phyloP scores from a whole-genome alignment of 1,140 invertebrate species.

The Drosophila willistoni region DNA sequence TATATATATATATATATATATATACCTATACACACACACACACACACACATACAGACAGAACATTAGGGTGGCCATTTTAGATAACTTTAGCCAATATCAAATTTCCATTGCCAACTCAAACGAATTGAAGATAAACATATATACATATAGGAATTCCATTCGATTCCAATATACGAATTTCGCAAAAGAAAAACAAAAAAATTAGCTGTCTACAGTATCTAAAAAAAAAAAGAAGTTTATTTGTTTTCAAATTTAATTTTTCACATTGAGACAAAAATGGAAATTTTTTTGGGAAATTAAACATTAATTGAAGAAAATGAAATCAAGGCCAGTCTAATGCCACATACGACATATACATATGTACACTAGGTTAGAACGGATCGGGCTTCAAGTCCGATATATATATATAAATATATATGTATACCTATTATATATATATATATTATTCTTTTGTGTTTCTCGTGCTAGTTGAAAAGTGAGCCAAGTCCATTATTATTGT shows the following conservation, averaged over 20 bases:
- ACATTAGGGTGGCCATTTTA: slow-evolving; percentile 21
- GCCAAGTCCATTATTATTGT: slow-evolving; percentile 10
- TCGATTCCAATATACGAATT: no score
- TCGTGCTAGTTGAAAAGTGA: not conserved
- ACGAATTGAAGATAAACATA: no score
- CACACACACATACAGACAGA: slow-evolving; percentile 29
- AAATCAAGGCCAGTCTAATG: slow-evolving; percentile 16
- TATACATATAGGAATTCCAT: not conserved
- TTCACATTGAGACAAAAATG: not conserved
- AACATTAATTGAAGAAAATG: not conserved
- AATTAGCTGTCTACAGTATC: no score
- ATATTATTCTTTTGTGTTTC: slow-evolving; percentile 29
- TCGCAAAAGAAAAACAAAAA: no score
- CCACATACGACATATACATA: slow-evolving; percentile 6
- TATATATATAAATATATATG: slow-evolving; percentile 10
- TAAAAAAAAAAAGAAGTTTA: no score
- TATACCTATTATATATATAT: slow-evolving; percentile 8
- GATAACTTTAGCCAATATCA: slow-evolving; percentile 9
- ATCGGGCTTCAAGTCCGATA: slow-evolving; percentile 9
- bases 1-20: slow-evolving; percentile 30
- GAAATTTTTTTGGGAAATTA: slow-evolving; percentile 21
- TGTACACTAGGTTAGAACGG: slow-evolving; percentile 4
- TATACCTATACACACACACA: slow-evolving; percentile 33
- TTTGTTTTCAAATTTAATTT: no score
- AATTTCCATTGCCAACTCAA: not conserved